Evolutionary conservation across 2,113 vertebrate species (phyloP), one percentile per base, ranked within the genome.

Genomic region (Pholis gunnellus): DNA sequence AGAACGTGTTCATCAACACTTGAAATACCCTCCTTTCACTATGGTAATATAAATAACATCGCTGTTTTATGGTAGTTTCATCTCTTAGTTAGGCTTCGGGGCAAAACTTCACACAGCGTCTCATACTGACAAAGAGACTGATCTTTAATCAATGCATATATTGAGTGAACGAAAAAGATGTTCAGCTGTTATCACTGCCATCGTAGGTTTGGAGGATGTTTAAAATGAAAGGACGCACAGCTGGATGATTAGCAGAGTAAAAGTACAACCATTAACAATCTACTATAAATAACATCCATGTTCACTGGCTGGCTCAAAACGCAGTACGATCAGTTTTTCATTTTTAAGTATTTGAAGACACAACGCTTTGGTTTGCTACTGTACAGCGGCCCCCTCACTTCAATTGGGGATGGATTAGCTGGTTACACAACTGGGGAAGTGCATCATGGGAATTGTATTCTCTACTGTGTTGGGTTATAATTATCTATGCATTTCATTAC

Each of bases 401-500:
- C 57, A 78, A 9, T 38, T 20, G 38, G 27, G 75, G 48, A 69
- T 22, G 60, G 56, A 88, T 83, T 71, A 87, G 57, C 82, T 85
- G 82, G 81, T 84, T 89, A 84, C 56, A 86, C 76, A 86, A 80
- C 54, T 57, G 59, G 59, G 60, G 76, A 78, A 75, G 60, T 84
- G 88, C 85, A 87, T 86, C 42, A 56, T 78, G 85, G 92, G 87
- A 90, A 70, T 27, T 59, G 70, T 84, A 84, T 78, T 82, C 81
- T 88, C 92, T 84, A 69, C 60, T 63, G 74, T 59, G 73, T 64
- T 72, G 42, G 66, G 77, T 84, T 90, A 85, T 87, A 89, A 80
- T 88, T 78, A 90, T 88, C 74, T 88, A 84, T 80, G 72, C 84
- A 87, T 89, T 88, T 82, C 84, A 83, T 88, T 89, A 88, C 60